Conservation (phyloP, 2,113 vertebrate genomes). For the Chamaetylas fuelleborni region DNA sequence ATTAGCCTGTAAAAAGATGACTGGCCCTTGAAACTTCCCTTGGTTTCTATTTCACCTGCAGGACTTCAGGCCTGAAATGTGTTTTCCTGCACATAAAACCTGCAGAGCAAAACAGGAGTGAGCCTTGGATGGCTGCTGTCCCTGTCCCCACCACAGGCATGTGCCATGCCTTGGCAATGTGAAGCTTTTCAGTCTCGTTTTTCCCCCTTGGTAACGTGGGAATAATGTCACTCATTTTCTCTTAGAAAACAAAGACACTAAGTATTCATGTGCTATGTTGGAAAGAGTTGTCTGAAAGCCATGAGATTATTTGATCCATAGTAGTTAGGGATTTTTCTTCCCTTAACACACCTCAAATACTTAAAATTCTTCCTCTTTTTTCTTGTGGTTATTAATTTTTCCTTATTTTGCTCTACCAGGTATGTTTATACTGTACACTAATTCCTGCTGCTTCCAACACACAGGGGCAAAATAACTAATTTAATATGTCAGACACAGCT, state of each 20-base stretch:
- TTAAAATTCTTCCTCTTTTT: background rate
- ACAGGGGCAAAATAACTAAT: background rate
- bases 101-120: background rate
- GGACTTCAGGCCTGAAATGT: background rate
- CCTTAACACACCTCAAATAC: background rate
- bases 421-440: background rate
- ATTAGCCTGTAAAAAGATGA: background rate
- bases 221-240: background rate
- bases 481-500: background rate
- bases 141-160: background rate
- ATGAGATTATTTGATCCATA: background rate
- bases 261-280: background rate
- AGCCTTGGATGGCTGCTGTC: background rate
- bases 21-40: background rate
- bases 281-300: background rate
- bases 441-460: slow-evolving; percentile 27
- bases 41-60: background rate
- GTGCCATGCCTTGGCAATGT: fast-evolving
- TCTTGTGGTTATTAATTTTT: background rate
- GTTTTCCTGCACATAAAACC: background rate
- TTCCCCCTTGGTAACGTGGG: background rate
- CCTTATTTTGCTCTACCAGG: background rate
- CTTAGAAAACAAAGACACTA: background rate
- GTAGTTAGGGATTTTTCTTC: background rate
- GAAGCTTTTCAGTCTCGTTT: fast-evolving